Evolutionary conservation across 2,888 invertebrate species (phyloP), one percentile per base, ranked within the genome.

Genomic region (Drosophila ezoana): DNA sequence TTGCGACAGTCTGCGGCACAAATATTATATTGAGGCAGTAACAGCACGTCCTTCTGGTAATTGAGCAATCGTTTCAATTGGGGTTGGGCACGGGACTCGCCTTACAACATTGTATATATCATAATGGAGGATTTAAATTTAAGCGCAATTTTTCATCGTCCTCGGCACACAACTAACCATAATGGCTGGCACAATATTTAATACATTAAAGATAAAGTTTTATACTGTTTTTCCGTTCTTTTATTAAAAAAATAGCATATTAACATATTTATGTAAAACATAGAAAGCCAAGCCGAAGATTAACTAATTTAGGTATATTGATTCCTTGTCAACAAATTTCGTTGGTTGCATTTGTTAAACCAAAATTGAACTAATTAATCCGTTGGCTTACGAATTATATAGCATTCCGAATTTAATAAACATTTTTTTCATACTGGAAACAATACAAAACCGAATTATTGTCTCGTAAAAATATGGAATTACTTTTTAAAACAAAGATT

Each of bases 11-110:
- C 47, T 62, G 54, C 49, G 38, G 33, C 11, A 23, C 45, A 11
- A 52, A 20, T 16, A 49, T 33, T 43, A 23, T 40, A 28, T 43
- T n/a, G 40, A 43, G 14, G 16, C 57, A 59, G 23, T 10, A 51
- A 13, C 23, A 40, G 52, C 60, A 64, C 51, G 60, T 75, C 57
- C 68, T 67, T n/a, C 47, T 47, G 47, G 78, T 35, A 75, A 72
- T 77, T 66, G 59, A 37, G 41, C 44, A 23, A 62, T 35, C 33
- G 32, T 44, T 57, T 32, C n/a, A 32, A 23, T 40, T 45, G 35
- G 40, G 16, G 11, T 28, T 28, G 35, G 44, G 8, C 28, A n/a
- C n/a, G 4, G 62, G 10, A 58, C 14, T 58, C 47, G 37, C 14
- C 45, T 51, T 47, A 38, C 45, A 52, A 28, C 20, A 44, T 38